Percentiles rank a stretch among this genome's conserved stretches.
Conservation (phyloP, 1,140 invertebrate species). For the Anastatus disparis region DNA sequence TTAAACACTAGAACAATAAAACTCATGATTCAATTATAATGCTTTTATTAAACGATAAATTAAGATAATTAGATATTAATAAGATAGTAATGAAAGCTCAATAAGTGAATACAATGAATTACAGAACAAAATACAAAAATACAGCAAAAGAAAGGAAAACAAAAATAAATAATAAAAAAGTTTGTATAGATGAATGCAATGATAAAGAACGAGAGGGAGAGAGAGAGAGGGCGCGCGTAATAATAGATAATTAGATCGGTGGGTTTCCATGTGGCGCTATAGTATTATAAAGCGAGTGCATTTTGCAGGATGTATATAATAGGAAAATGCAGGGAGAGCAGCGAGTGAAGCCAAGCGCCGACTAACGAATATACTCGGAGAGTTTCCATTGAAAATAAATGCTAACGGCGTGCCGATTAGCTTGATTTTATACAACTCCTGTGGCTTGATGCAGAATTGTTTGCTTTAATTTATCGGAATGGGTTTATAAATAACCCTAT, state of each 20-base stretch:
- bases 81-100: too few relatives aligned
- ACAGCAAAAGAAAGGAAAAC: too few relatives aligned
- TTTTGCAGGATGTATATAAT: constrained; percentile 41
- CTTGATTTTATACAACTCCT: not conserved
- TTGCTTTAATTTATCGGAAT: constrained; percentile 28
- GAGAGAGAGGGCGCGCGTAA: not conserved
- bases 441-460: not conserved
- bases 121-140: too few relatives aligned
- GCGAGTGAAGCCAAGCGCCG: not conserved
- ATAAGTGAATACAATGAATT: not conserved
- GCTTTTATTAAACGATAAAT: too few relatives aligned
- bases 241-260: constrained; percentile 41
- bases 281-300: constrained; percentile 29
- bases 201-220: not conserved
- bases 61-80: too few relatives aligned
- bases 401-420: not conserved
- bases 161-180: not conserved
- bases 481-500: constrained; percentile 14
- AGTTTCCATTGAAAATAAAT: constrained; percentile 15
- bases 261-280: constrained; percentile 46
- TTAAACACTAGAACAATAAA: too few relatives aligned
- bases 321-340: not conserved
- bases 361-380: constrained; percentile 28
- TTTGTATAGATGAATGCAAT: not conserved
- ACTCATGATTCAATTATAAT: too few relatives aligned